Conservation (phyloP, 2,888 invertebrate genomes). For the Aspidiotus rigidus region DNA sequence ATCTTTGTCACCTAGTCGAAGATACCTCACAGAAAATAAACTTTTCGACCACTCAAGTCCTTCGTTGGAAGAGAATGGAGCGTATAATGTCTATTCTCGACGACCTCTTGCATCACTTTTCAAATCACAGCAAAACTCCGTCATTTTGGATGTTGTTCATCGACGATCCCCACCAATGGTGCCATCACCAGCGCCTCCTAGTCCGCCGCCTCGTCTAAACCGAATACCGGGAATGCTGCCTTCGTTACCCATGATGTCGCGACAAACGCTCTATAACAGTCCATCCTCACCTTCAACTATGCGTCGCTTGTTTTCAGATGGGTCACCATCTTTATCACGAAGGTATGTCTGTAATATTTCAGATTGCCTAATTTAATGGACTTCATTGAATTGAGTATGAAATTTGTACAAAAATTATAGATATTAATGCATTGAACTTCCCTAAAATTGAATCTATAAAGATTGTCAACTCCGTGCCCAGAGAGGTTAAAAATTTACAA, state of each 20-base stretch:
- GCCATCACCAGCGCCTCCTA: constrained; percentile 37
- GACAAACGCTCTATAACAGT: constrained; percentile 34
- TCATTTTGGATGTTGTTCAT: constrained; percentile 19
- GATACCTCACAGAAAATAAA: constrained; percentile 34
- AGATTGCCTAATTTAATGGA: not conserved
- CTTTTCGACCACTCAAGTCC: constrained; percentile 28
- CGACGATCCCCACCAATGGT: constrained; percentile 36
- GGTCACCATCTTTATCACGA: constrained; percentile 44
- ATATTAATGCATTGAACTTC: too few relatives aligned
- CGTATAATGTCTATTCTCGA: not conserved
- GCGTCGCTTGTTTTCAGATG: constrained; percentile 38
- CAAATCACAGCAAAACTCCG: constrained; percentile 28
- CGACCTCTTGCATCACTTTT: constrained; percentile 32
- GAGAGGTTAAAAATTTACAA: not conserved
- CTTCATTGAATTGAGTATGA: not conserved
- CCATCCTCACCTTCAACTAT: constrained; percentile 35
- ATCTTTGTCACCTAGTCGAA: constrained; percentile 39
- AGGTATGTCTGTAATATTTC: constrained; percentile 43
- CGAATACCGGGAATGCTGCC: constrained; percentile 30
- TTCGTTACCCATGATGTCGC: constrained; percentile 32
- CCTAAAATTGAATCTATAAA: too few relatives aligned
- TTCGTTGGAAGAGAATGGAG: constrained; percentile 10
- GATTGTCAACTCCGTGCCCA: not conserved
- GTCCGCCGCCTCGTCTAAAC: constrained; percentile 39
- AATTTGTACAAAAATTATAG: not conserved